A percentile compares a stretch with the other conserved stretches of the same genome.
phyloP scores from a whole-genome alignment of 2,113 vertebrate genomes.

The Theropithecus gelada region DNA sequence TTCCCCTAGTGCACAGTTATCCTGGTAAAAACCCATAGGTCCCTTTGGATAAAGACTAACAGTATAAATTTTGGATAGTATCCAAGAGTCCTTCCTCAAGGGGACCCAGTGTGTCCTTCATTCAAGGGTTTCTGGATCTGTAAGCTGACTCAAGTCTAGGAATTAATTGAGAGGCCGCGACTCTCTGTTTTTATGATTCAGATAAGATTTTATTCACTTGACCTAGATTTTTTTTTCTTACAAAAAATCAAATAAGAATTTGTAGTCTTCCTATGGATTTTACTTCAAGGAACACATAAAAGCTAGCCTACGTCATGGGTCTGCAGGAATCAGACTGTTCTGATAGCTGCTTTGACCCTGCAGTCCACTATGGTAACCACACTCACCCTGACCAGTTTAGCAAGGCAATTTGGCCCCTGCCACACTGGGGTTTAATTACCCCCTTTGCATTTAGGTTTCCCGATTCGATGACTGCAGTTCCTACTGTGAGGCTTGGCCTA shows the following conservation, averaged over 20 bases:
- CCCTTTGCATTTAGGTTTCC: neutral
- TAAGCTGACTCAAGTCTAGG: neutral
- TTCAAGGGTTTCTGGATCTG: neutral
- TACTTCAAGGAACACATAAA: neutral
- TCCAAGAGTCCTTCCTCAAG: neutral
- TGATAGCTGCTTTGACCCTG: neutral
- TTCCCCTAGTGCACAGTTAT: neutral
- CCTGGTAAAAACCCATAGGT: neutral
- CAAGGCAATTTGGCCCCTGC: neutral
- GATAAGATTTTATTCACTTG: neutral
- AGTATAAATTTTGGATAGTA: neutral
- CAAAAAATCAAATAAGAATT: neutral
- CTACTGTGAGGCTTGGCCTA: neutral
- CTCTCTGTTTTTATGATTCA: neutral
- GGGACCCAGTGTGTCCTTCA: neutral
- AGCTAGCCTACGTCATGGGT: neutral
- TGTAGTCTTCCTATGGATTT: neutral
- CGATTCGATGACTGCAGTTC: neutral
- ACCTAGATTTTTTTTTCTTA: neutral
- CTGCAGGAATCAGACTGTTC: neutral
- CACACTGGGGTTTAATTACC: neutral
- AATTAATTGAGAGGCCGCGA: neutral
- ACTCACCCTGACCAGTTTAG: neutral
- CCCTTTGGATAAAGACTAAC: neutral
- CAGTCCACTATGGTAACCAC: neutral